phyloP scores from a whole-genome alignment of 2,797 vertebrate species.

The Mus minutoides region DNA sequence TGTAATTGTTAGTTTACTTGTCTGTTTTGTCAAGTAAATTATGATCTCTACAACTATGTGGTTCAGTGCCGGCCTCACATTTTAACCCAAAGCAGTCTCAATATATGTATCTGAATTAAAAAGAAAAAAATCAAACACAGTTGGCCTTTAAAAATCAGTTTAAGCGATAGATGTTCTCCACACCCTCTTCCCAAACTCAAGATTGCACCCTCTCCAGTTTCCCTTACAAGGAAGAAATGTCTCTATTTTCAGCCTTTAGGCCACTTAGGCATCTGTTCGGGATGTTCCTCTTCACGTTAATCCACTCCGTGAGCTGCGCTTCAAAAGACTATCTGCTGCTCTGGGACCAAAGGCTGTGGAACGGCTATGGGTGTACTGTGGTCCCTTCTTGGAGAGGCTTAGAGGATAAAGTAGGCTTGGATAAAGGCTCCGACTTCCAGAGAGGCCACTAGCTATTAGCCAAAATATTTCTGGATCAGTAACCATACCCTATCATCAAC shows the following conservation, averaged over 20 bases:
- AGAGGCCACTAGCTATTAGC: conserved; percentile 56
- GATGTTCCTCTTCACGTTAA: conserved; percentile 29
- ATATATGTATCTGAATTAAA: neutral
- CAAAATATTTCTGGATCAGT: conserved; percentile 72
- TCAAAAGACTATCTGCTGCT: neutral
- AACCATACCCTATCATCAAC: conserved; percentile 73
- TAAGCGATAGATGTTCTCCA: neutral
- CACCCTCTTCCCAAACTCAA: neutral
- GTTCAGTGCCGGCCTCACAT: neutral
- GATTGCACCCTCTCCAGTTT: neutral
- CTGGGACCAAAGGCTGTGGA: neutral
- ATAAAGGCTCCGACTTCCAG: conserved; percentile 44
- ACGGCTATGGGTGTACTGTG: neutral
- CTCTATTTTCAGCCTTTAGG: conserved; percentile 25
- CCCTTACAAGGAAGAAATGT: neutral
- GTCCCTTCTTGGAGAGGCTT: conserved; percentile 20
- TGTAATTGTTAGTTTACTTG: neutral
- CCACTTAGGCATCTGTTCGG: conserved; percentile 16
- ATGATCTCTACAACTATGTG: neutral
- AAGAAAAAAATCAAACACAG: neutral
- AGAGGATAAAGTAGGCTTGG: conserved; percentile 46
- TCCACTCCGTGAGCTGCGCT: conserved; percentile 14
- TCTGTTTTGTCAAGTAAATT: neutral
- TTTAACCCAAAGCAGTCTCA: neutral
- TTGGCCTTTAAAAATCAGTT: neutral